phyloP scores from a whole-genome alignment of 1,140 invertebrate species.

The Amphibalanus amphitrite region DNA sequence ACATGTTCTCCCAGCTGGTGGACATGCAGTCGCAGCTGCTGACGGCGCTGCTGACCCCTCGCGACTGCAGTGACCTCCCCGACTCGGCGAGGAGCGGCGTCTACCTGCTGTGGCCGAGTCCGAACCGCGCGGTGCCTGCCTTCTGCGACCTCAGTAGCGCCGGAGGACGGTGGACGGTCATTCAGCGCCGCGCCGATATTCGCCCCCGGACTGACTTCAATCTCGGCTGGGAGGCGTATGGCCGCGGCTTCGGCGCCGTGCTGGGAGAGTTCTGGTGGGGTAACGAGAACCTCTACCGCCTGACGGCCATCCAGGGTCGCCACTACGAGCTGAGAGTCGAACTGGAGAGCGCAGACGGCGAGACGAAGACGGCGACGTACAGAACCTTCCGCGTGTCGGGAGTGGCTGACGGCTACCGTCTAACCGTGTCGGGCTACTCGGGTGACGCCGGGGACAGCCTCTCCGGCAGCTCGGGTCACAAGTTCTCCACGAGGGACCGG shows the following conservation, averaged over 20 bases:
- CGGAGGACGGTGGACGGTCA: slow-evolving; percentile 54
- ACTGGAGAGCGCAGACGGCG: neutral
- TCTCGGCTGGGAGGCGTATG: slow-evolving; percentile 31
- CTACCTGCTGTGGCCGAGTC: no score
- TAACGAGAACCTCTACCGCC: neutral
- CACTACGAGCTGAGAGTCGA: neutral
- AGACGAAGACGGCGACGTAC: neutral
- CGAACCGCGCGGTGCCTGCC: slow-evolving; percentile 6
- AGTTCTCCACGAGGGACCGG: slow-evolving; percentile 18
- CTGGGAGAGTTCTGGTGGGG: slow-evolving; percentile 10
- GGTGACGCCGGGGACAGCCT: slow-evolving; percentile 3
- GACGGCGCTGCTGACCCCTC: no score
- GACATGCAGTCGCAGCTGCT: no score
- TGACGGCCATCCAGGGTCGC: neutral
- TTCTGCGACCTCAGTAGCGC: slow-evolving; percentile 44
- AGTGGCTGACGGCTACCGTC: neutral
- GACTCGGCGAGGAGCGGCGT: no score
- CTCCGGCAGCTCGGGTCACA: neutral
- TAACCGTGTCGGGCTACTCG: neutral
- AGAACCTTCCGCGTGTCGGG: neutral
- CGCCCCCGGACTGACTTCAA: slow-evolving; percentile 23
- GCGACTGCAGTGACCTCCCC: no score
- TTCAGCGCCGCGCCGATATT: slow-evolving; percentile 62
- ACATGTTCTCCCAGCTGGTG: no score
- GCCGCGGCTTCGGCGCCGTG: slow-evolving; percentile 13